Base-by-base conservation (phyloP, 2,888 invertebrate genomes). In the Eristalis tenax region DNA sequence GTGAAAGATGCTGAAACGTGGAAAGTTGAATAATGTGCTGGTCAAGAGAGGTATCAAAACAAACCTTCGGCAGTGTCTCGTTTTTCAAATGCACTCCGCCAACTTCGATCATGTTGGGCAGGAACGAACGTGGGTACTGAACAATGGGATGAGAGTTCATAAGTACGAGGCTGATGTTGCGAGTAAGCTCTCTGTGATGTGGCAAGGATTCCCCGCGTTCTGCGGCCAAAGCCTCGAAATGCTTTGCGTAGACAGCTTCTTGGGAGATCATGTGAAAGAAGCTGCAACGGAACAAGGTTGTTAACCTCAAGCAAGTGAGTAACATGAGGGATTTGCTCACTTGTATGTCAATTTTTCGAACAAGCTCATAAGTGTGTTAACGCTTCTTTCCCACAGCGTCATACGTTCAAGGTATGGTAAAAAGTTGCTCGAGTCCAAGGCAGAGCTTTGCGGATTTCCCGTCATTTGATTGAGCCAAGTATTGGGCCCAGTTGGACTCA, bases 371-470 rank as follows among this genome's bases (percentile, higher is more conserved):
- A 94, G 85, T 0, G 93, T 92, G 84, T 94, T 94, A 10, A 91
- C 74, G 11, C 92, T 89, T 57, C 94, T 91, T 89, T 94, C 91
- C 59, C 90, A 89, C 11, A 94, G 92, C 26, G 90, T 92, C 94
- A 94, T 94, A 28, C 91, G 89, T 70, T 93, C 92, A 0, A 92
- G 89, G 66, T 92, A 94, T 8, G 92, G 91, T 22, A 93, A 89
- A 87, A 93, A 92, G 70, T 92, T 91, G 81, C 94, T 93, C 2
- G 94, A 94, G 86, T 94, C 91, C 82, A 93, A 90, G 0, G 94
- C 93, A 1, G 93, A 92, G 40, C 93, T 93, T 57, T 93, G 91
- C 0, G 94, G 94, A 90, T 94, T 94, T 0, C 93, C 94, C 35
- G 93, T 92, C 89, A 93, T 92, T 74, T 93, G 91, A 88, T 94